Evolutionary conservation across 2,113 vertebrate genomes (phyloP), one percentile per base, ranked within the genome.

Genomic region (Holacanthus passer): DNA sequence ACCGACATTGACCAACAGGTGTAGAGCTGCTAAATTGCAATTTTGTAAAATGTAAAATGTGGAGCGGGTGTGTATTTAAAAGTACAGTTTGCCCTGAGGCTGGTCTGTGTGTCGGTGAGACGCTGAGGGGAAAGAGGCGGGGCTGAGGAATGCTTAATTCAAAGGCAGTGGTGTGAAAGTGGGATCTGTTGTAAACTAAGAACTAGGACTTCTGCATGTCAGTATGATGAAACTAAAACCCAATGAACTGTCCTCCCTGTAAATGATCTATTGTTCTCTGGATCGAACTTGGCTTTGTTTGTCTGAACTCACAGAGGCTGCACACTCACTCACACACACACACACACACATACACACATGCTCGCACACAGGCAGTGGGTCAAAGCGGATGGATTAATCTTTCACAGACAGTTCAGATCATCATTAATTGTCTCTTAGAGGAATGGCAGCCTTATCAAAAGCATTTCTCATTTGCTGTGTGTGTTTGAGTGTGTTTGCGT

Each of bases 231-330:
- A 81, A 77, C 39, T 27, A n/a, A 59, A 62, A 60, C 12, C 48
- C 56, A 58, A 47, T 84, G 50, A 86, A 48, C 68, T 53, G 14
- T 37, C 76, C 68, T 79, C 48, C 5, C 27, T 64, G 55, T 55
- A 68, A 73, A 53, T 79, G 77, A 91, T 81, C 35, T 29, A 70
- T 81, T 83, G 76, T 62, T 58, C 19, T 47, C 45, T 8, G 8
- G 31, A 91, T 88, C 6, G 5, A 84, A 87, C n/a, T 63, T 56
- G 52, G 47, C 78, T 73, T 90, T 87, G 87, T 90, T 88, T 81
- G 32, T 59, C 77, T 86, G 19, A 52, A 27, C 60, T 77, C 65
- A 84, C 13, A 53, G 32, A 56, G 76, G 47, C 43, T 31, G 58
- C 41, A 45, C 65, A 45, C 63, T 53, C 50, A 17, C 45, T 59